phyloP scores from a whole-genome alignment of 1,140 invertebrate genomes.

The Belonocnema kinseyi region DNA sequence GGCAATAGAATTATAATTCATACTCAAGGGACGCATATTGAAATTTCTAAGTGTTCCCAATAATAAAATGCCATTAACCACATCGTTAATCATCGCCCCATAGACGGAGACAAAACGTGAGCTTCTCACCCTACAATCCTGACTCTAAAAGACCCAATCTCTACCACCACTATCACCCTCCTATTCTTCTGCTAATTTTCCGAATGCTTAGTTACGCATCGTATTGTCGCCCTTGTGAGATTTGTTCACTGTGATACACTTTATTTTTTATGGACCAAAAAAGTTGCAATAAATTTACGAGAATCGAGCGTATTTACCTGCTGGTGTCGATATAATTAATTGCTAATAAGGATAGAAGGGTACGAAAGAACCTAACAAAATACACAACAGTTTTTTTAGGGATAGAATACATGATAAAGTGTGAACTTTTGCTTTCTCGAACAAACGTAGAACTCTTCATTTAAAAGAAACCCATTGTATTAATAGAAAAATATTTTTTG shows the following conservation, averaged over 20 bases:
- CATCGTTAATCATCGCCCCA: conserved; percentile 62
- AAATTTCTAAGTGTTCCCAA: conserved; percentile 60
- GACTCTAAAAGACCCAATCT: background rate
- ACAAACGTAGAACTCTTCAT: no score
- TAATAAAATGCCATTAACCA: conserved; percentile 67
- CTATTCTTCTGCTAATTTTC: conserved; percentile 37
- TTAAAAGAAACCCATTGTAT: no score
- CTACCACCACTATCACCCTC: conserved; percentile 16
- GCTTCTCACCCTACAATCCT: conserved; percentile 42
- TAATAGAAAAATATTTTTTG: no score
- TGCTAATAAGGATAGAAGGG: background rate
- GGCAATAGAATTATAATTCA: conserved; percentile 63
- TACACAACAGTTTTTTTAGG: no score
- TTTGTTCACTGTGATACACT: background rate
- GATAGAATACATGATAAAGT: no score
- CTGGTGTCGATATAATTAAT: conserved; percentile 19
- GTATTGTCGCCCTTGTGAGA: conserved; percentile 25
- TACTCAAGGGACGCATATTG: conserved; percentile 56
- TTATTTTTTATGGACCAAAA: background rate
- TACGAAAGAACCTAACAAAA: background rate
- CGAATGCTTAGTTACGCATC: conserved; percentile 37
- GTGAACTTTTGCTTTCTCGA: no score
- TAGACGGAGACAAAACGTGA: conserved; percentile 60
- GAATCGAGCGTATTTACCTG: conserved; percentile 9
- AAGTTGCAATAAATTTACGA: conserved; percentile 28